Evolutionary conservation across 2,113 vertebrate species (phyloP).

Genomic region (Lophotis ruficrista): DNA sequence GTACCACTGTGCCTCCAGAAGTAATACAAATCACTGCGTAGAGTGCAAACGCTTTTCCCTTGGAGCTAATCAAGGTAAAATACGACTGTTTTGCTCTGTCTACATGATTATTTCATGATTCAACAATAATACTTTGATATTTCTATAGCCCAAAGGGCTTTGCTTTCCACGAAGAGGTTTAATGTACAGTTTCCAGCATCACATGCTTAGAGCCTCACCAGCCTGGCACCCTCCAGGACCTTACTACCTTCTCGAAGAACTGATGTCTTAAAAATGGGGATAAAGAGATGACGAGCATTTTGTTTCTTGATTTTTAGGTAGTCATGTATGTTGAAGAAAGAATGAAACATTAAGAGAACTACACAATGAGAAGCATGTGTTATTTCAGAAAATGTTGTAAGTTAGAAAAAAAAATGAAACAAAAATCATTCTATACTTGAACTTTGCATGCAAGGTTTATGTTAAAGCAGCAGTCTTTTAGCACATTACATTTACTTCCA

Average conservation of each 20-base stretch:
- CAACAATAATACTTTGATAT: neutral
- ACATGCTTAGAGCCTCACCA: neutral
- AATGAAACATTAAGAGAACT: neutral
- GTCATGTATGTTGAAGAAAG: neutral
- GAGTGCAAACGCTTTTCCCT: slow-evolving; percentile 57
- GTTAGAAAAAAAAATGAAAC: neutral
- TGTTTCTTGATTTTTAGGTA: neutral
- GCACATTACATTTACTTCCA: neutral
- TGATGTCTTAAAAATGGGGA: neutral
- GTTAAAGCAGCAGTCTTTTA: neutral
- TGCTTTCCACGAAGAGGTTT: slow-evolving; percentile 73
- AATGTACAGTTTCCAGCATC: slow-evolving; percentile 69
- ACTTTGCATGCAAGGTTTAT: neutral
- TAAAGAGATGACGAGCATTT: neutral
- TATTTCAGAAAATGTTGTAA: neutral
- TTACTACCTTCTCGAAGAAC: neutral
- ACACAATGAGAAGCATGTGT: neutral
- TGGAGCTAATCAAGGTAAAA: slow-evolving; percentile 44
- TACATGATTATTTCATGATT: neutral
- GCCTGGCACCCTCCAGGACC: neutral
- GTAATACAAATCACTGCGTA: neutral
- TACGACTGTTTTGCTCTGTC: slow-evolving; percentile 51
- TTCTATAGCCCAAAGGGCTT: neutral
- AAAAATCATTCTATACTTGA: neutral
- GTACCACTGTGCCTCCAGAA: neutral